Evolutionary conservation across 2,888 invertebrate genomes (phyloP).

Genomic region (Steinernema scapterisci): DNA sequence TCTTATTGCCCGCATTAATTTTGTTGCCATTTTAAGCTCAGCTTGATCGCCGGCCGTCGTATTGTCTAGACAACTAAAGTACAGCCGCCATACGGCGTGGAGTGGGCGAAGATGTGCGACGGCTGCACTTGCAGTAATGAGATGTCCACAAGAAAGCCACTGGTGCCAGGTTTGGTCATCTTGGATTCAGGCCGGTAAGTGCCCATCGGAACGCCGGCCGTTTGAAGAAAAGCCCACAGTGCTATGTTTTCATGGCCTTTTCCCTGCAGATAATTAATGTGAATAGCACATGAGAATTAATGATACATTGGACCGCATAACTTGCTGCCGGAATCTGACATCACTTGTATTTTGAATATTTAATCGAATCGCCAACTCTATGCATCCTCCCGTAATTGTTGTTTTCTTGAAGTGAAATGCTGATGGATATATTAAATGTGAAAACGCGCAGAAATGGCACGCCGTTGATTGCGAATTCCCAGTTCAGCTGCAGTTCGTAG

Average conservation of each 20-base stretch:
- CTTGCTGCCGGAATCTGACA: slow-evolving; percentile 20
- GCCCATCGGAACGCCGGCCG: too few relatives aligned
- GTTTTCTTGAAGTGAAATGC: not conserved
- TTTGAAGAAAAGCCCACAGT: not conserved
- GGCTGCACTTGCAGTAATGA: slow-evolving; percentile 23
- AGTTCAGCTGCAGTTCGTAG: too few relatives aligned
- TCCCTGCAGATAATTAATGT: slow-evolving; percentile 13
- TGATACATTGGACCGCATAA: slow-evolving; percentile 18
- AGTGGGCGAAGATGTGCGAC: not conserved
- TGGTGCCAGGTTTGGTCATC: too few relatives aligned
- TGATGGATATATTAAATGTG: not conserved
- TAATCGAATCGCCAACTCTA: not conserved
- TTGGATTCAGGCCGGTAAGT: too few relatives aligned
- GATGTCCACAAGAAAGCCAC: not conserved
- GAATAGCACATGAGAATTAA: slow-evolving; percentile 2
- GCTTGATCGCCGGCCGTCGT: not conserved
- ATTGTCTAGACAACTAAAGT: slow-evolving; percentile 27
- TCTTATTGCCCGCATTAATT: slow-evolving; percentile 5
- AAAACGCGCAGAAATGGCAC: not conserved
- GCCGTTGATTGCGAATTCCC: too few relatives aligned
- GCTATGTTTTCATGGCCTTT: slow-evolving; percentile 1
- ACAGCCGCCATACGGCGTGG: not conserved
- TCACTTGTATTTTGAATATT: slow-evolving; percentile 20
- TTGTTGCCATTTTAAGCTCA: not conserved
- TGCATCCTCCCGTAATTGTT: not conserved